Evolutionary conservation across 2,797 vertebrate species (phyloP).

Genomic region (Amblyopsis hoosieri): DNA sequence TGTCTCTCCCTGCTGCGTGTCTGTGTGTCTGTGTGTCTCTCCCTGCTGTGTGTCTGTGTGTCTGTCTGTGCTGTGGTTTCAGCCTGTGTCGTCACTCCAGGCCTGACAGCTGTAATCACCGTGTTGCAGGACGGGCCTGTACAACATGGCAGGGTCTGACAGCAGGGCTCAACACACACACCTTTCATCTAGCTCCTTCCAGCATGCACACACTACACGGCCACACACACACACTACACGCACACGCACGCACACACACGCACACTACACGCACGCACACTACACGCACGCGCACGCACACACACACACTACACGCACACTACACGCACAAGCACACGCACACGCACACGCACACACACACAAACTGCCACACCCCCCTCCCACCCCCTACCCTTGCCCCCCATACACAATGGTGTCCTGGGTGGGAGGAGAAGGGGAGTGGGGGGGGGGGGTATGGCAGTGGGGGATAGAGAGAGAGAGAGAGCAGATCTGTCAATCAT

Average conservation of each 20-base stretch:
- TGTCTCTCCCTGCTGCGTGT: too few relatives aligned
- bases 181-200: conserved; percentile 67
- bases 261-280: too few relatives aligned
- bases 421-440: conserved; percentile 22
- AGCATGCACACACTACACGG: conserved; percentile 26
- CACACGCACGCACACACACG: too few relatives aligned
- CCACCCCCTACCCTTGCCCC: too few relatives aligned
- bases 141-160: conserved; percentile 81
- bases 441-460: conserved; percentile 24
- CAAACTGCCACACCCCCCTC: conserved; percentile 33
- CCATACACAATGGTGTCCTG: too few relatives aligned
- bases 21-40: too few relatives aligned
- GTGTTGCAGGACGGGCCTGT: conserved; percentile 73
- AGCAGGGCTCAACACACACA: conserved; percentile 71
- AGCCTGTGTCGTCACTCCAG: conserved; percentile 76
- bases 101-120: conserved; percentile 77
- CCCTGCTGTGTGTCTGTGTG: too few relatives aligned
- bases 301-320: too few relatives aligned
- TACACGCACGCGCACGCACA: too few relatives aligned
- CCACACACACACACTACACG: too few relatives aligned
- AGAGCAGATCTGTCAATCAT: conserved; percentile 67
- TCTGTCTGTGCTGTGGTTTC: conserved; percentile 67
- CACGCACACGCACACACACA: conserved; percentile 13
- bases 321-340: too few relatives aligned
- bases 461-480: conserved; percentile 28